Evolutionary conservation across 2,888 invertebrate genomes (phyloP).

Genomic region (Harpalus rufipes): DNA sequence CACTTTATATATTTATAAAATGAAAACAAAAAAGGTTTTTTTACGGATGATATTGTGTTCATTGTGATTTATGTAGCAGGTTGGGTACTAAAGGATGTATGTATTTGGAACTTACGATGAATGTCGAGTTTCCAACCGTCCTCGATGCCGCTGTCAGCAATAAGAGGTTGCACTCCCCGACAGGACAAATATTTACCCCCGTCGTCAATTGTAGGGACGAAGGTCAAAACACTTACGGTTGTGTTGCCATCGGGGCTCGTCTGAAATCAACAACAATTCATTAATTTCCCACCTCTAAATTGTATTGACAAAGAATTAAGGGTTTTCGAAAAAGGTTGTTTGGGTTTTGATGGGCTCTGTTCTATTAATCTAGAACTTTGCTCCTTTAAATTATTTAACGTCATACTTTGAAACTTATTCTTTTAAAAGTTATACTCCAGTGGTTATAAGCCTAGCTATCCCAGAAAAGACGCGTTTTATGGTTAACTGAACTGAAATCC

Average conservation of each 20-base stretch:
- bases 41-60: no score
- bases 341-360: no score
- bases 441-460: no score
- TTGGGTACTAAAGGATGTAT: conserved; percentile 1
- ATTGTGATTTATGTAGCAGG: neutral
- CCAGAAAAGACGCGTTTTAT: no score
- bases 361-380: no score
- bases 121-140: conserved; percentile 90
- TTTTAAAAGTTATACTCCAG: no score
- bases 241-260: conserved; percentile 86
- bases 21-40: no score
- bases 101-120: conserved; percentile 84
- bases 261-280: conserved; percentile 71
- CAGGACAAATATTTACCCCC: conserved; percentile 88
- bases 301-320: neutral
- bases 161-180: conserved; percentile 87
- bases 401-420: no score
- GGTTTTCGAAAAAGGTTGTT: neutral
- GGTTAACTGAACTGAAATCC: no score
- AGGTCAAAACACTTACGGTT: conserved; percentile 87
- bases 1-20: no score
- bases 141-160: conserved; percentile 87
- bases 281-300: neutral
- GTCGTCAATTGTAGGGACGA: conserved; percentile 89
- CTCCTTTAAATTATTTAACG: no score